Evolutionary conservation across 2,797 vertebrate species (phyloP).

Genomic region (Karalla daura): DNA sequence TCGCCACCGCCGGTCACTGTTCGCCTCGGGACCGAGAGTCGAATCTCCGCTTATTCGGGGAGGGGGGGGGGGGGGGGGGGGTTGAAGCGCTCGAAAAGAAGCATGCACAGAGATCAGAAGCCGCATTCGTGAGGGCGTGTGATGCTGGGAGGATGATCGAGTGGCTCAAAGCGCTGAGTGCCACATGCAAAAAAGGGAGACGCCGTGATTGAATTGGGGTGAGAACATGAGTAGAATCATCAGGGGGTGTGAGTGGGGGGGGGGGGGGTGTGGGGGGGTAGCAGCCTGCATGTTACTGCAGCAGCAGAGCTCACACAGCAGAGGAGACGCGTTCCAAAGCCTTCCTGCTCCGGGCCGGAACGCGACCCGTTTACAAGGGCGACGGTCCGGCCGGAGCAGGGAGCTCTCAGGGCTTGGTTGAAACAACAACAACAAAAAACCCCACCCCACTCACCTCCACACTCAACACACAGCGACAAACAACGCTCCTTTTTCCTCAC

Average conservation of each 20-base stretch:
- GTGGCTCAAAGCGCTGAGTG: constrained; percentile 17
- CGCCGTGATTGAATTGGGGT: constrained; percentile 52
- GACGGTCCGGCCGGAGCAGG: constrained; percentile 52
- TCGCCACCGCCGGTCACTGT: not conserved
- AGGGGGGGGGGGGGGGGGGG: too few species aligned
- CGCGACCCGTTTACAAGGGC: constrained; percentile 5
- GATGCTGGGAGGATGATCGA: constrained; percentile 24
- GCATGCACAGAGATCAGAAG: constrained; percentile 60
- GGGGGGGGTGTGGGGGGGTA: too few species aligned
- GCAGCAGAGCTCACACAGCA: constrained; percentile 45
- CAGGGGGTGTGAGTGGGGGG: too few species aligned
- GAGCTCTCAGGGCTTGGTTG: constrained; percentile 29
- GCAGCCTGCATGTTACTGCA: constrained; percentile 18
- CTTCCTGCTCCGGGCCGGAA: constrained; percentile 61
- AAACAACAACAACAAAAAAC: not conserved
- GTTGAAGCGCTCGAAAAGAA: constrained; percentile 16
- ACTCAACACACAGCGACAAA: constrained; percentile 26
- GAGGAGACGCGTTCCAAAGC: too few species aligned
- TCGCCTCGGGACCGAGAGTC: not conserved
- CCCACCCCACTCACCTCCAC: constrained; percentile 30
- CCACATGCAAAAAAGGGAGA: constrained; percentile 42
- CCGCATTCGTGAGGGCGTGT: constrained; percentile 6
- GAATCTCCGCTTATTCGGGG: constrained; percentile 46
- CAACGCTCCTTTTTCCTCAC: constrained; percentile 15
- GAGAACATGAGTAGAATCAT: constrained; percentile 51